These are phyloP conservation scores for Thymelicus sylvestris DNA, from an alignment of 2,888 invertebrate species.

Conservation along the genomic window DNA sequence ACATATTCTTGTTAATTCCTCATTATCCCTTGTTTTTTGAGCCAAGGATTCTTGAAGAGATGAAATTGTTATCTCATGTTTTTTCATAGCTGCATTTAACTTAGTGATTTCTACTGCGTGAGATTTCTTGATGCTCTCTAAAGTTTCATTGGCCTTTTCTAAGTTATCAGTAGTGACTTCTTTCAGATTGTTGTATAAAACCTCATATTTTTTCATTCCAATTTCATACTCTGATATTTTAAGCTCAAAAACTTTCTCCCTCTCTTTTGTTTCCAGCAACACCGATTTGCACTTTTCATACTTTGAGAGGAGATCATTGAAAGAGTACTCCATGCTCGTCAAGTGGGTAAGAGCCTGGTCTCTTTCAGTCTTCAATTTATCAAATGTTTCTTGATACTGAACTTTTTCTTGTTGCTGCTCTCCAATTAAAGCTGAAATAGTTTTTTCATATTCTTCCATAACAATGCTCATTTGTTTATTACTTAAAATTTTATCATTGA, in stretches of 20 bases:
- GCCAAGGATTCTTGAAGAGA: slow-evolving; percentile 92
- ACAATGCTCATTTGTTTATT: slow-evolving; percentile 86
- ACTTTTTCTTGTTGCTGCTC: slow-evolving; percentile 88
- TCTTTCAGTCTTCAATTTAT: slow-evolving; percentile 79
- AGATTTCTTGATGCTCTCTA: slow-evolving; percentile 88
- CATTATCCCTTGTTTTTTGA: slow-evolving; percentile 95
- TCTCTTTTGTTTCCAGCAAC: slow-evolving; percentile 79
- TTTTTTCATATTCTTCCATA: slow-evolving; percentile 91
- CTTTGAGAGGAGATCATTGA: slow-evolving; percentile 86
- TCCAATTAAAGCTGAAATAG: slow-evolving; percentile 89
- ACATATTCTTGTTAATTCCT: slow-evolving; percentile 94
- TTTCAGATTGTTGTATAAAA: slow-evolving; percentile 92
- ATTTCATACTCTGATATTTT: slow-evolving; percentile 88
- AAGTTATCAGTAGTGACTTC: slow-evolving; percentile 94
- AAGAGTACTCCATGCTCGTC: slow-evolving; percentile 85
- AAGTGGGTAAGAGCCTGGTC: slow-evolving; percentile 86
- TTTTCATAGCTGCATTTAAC: slow-evolving; percentile 93
- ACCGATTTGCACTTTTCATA: slow-evolving; percentile 87
- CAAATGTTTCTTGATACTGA: slow-evolving; percentile 72
- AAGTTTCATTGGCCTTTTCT: slow-evolving; percentile 89
- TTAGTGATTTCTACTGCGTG: slow-evolving; percentile 92
- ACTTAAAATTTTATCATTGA: slow-evolving; percentile 67
- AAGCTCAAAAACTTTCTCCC: slow-evolving; percentile 88
- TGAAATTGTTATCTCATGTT: slow-evolving; percentile 93
- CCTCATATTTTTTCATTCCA: slow-evolving; percentile 89